phyloP scores from a whole-genome alignment of 2,113 vertebrate species.

The Cnemophilus loriae region DNA sequence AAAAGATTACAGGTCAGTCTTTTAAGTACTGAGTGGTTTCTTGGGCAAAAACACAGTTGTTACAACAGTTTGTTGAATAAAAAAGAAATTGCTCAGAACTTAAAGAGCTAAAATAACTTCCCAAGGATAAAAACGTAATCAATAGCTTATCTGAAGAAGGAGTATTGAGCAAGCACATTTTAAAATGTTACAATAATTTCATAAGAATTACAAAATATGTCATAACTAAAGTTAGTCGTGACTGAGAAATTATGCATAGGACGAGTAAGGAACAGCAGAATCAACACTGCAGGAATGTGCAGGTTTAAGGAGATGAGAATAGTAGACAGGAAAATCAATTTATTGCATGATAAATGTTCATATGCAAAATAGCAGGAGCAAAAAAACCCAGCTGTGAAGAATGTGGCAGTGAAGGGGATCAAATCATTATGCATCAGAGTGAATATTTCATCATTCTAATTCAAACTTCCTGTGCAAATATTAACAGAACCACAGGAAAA shows the following conservation, averaged over 20 bases:
- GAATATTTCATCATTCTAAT: constrained; percentile 12
- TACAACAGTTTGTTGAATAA: not conserved
- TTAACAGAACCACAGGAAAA: not conserved
- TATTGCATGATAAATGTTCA: not conserved
- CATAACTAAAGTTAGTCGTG: not conserved
- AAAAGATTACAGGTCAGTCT: not conserved
- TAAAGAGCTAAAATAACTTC: not conserved
- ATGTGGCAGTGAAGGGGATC: not conserved
- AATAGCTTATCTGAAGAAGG: not conserved
- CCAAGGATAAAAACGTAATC: not conserved
- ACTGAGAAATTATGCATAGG: not conserved
- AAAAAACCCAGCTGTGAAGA: not conserved
- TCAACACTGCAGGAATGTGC: not conserved
- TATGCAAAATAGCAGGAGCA: not conserved
- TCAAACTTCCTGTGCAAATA: not conserved
- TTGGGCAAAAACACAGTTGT: not conserved
- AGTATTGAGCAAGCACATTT: not conserved
- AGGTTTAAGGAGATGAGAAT: not conserved
- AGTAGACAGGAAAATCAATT: constrained; percentile 7
- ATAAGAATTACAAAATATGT: not conserved
- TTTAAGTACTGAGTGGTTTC: not conserved
- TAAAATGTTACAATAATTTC: not conserved
- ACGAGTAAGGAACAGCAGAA: not conserved
- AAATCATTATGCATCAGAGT: not conserved
- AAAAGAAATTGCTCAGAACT: not conserved